Conservation (phyloP, 2,113 vertebrate genomes). For the Lutjanus erythropterus region DNA sequence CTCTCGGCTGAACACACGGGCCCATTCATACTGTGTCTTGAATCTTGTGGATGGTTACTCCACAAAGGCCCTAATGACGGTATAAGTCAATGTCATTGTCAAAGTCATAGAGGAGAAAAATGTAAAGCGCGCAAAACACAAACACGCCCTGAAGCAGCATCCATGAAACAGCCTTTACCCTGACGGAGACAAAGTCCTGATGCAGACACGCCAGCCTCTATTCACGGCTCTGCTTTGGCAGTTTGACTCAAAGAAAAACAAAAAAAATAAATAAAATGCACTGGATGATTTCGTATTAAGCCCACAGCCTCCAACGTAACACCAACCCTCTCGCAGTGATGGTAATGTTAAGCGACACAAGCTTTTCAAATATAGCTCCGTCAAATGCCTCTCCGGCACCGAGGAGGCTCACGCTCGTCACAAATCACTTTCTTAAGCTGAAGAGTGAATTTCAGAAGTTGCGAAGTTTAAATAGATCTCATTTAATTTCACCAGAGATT, state of each 20-base stretch:
- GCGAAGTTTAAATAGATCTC: slow-evolving; percentile 29
- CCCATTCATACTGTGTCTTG: not conserved
- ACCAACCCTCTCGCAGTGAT: slow-evolving; percentile 38
- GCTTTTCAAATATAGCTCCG: slow-evolving; percentile 57
- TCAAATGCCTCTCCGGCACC: slow-evolving; percentile 17
- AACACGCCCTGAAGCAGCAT: slow-evolving; percentile 38
- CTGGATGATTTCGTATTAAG: slow-evolving; percentile 35
- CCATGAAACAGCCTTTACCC: slow-evolving; percentile 35
- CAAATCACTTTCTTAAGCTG: slow-evolving; percentile 18
- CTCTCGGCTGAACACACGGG: too few relatives aligned
- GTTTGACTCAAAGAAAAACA: slow-evolving; percentile 3
- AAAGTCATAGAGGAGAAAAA: slow-evolving; percentile 33
- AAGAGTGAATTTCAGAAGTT: slow-evolving; percentile 2
- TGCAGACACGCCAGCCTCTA: slow-evolving; percentile 20
- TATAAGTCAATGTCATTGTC: slow-evolving; percentile 45
- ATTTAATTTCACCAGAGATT: slow-evolving; percentile 18
- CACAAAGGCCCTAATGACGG: slow-evolving; percentile 21
- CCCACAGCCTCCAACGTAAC: slow-evolving; percentile 46
- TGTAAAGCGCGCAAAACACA: slow-evolving; percentile 49
- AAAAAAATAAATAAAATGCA: not conserved
- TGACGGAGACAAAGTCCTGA: slow-evolving; percentile 37
- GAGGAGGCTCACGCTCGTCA: slow-evolving; percentile 24
- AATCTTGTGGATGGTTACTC: slow-evolving; percentile 15
- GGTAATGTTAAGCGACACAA: slow-evolving; percentile 50
- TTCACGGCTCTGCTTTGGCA: slow-evolving; percentile 39